phyloP scores from a whole-genome alignment of 2,113 vertebrate genomes.

The Trachemys scripta region DNA sequence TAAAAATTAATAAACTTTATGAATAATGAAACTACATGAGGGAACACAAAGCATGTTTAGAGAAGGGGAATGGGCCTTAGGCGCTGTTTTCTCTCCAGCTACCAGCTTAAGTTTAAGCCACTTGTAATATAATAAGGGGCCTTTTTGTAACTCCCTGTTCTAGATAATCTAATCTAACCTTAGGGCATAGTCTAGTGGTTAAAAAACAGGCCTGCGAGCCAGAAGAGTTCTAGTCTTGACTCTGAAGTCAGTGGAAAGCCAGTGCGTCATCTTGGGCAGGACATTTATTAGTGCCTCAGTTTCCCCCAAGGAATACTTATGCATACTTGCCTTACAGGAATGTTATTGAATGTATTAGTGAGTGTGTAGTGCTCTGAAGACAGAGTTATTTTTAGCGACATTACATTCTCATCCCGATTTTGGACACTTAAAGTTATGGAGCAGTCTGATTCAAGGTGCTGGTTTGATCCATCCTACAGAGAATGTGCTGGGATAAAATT shows the following conservation, averaged over 20 bases:
- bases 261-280: not conserved
- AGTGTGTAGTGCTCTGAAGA: not conserved
- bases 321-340: not conserved
- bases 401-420: not conserved
- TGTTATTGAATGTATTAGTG: not conserved
- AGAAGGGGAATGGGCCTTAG: not conserved
- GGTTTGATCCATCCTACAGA: rapidly evolving
- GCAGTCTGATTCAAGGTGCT: rapidly evolving
- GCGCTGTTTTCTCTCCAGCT: rapidly evolving
- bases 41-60: no score
- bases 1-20: not conserved
- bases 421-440: not conserved
- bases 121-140: not conserved
- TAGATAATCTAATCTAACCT: not conserved
- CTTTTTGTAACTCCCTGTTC: not conserved
- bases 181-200: not conserved
- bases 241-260: not conserved
- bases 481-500: not conserved
- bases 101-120: rapidly evolving
- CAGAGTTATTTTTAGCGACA: not conserved
- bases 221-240: rapidly evolving
- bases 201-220: rapidly evolving
- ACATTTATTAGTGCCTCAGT: not conserved
- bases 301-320: not conserved
- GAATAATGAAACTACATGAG: not conserved